Evolutionary conservation across 30 jellyfish, hydroid and myxozoan species (phyloP).

Genomic region (Hydra vulgaris): DNA sequence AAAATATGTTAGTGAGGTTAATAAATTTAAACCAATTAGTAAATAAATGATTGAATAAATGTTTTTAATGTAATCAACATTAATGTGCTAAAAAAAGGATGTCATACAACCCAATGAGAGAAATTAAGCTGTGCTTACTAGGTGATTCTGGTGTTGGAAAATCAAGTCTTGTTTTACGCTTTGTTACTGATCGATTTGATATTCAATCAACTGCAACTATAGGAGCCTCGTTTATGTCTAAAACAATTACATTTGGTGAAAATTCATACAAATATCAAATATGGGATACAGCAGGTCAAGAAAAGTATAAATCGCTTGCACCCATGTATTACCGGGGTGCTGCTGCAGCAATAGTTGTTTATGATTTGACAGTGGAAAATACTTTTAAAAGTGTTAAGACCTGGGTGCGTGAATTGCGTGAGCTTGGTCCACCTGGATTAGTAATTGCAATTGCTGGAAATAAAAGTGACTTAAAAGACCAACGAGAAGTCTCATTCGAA

Average conservation of each 20-base stretch:
- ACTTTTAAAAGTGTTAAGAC: slow-evolving; percentile 51
- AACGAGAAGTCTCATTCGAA: slow-evolving; percentile 51
- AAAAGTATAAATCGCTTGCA: slow-evolving; percentile 74
- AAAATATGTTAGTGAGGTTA: too few relatives aligned
- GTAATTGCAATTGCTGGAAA: slow-evolving; percentile 77
- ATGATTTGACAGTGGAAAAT: slow-evolving; percentile 52
- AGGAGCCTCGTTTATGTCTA: slow-evolving; percentile 89
- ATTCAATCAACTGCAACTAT: slow-evolving; percentile 59
- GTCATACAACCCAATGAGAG: slow-evolving; percentile 30
- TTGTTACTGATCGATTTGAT: slow-evolving; percentile 80
- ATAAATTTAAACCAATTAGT: too few relatives aligned
- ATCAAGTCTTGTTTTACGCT: slow-evolving; percentile 86
- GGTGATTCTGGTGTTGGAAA: slow-evolving; percentile 98
- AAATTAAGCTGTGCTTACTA: slow-evolving; percentile 16
- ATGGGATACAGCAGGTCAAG: slow-evolving; percentile 99
- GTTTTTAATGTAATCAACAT: too few relatives aligned
- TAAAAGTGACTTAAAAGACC: slow-evolving; percentile 58
- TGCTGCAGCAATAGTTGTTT: slow-evolving; percentile 84
- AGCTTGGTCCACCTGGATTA: slow-evolving; percentile 73
- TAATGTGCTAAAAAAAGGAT: background rate
- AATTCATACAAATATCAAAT: slow-evolving; percentile 60
- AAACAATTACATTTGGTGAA: slow-evolving; percentile 42
- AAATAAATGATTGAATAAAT: too few relatives aligned
- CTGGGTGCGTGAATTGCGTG: slow-evolving; percentile 72
- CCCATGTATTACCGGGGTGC: slow-evolving; percentile 95